Base-by-base conservation (phyloP, 2,888 invertebrate species). In the Phortica magna region DNA sequence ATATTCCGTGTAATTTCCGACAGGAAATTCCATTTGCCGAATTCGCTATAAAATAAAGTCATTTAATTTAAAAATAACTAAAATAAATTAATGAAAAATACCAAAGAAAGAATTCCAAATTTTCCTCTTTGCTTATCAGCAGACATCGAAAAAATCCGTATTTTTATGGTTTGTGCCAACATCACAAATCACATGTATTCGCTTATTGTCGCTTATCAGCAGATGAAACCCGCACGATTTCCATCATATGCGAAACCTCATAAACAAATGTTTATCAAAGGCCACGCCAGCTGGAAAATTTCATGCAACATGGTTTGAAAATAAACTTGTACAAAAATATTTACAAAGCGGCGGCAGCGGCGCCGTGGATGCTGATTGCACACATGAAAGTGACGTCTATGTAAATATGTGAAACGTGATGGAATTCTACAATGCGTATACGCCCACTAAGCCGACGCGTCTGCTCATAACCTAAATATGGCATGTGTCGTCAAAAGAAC, bases 171-270 rank as follows among this genome's bases (percentile, higher is more conserved):
- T 48, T 48, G 48, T 14, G 5, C 48, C 48, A 14, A 9, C 48
- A 3, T 31, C 48, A 3, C 48, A 48, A 48, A 48, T 48, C 48
- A 48, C 48, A 48, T 48, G 48, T 14, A 48, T 48, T 48, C 48
- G 57, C 57, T n/a, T 17, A 57, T 57, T 57, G 57, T 48, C 48
- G 57, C 17, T 57, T 57, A 57, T 57, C 57, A 14, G 57, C 57
- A 9, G 57, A 14, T 17, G 7, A 17, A 57, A 57, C 57, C 17
- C 19, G 57, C 9, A 57, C 31, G 14, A 57, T 57, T 10, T n/a
- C 57, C 19, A 19, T 7, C 57, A 57, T n/a, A 48, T 48, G 48
- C 48, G 48, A 48, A 48, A 48, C 14, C 6, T 3, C 48, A 48
- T 48, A 14, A 48, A 48, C 31, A 48, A 48, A 14, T 48, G 48